Evolutionary conservation across 2,797 vertebrate genomes (phyloP), one percentile per base, ranked within the genome.

Genomic region (Potorous gilbertii): DNA sequence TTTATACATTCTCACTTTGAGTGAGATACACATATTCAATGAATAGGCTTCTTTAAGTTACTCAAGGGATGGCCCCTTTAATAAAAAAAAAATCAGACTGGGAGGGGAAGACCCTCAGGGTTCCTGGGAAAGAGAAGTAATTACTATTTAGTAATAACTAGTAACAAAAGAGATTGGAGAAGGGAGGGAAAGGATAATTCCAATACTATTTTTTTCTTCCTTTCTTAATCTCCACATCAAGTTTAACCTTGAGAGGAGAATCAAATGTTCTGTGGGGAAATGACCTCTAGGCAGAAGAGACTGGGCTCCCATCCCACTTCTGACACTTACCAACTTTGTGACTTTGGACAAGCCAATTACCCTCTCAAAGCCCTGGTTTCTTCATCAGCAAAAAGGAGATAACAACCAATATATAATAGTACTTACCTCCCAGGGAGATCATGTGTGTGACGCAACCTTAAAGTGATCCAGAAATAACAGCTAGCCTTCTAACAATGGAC

Each of bases 181-280:
- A 59, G 31, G 62, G 56, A 95, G 29, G 14, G 95, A 94, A 6
- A 93, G 9, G 40, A 91, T n/a, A 5, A 91, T 46, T 97, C 92
- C 96, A 92, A 92, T 13, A 46, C 8, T 4, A 90, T 81, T 93
- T 56, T 34, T n/a, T 74, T 91, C 12, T 46, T 91, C 94, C 92
- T 91, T 46, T 8, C 74, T 87, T 3, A 50, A 87, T 27, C 8
- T 40, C 74, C 50, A 27, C 21, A 87, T 46, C 40, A 81, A 50
- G 40, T 21, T 57, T 96, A 93, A 92, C 52, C 93, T 81, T 34
- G 74, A 92, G 55, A 94, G 91, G 66, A 96, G 56, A 94, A 93
- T 93, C 90, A 91, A 56, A 92, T 92, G 74, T 92, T 91, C 59
- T 11, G 21, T 18, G 16, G 50, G 29, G 90, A 14, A 27, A 87